phyloP scores from a whole-genome alignment of 64 coral and sea anemone genomes.

The Pachyseris speciosa region DNA sequence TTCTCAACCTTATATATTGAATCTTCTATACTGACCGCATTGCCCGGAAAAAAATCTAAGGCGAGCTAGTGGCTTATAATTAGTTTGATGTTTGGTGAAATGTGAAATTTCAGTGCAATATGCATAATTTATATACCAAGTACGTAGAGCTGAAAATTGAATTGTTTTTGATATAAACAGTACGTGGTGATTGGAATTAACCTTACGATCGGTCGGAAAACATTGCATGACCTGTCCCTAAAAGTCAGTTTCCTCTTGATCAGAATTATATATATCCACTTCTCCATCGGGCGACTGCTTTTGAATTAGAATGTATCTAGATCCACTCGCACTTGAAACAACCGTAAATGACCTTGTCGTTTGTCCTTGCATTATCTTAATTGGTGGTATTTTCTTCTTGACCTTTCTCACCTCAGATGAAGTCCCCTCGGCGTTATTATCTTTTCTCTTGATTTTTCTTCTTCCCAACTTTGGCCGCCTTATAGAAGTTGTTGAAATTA shows the following conservation, averaged over 20 bases:
- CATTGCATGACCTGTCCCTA: no score
- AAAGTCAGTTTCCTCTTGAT: background rate
- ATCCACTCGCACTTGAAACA: background rate
- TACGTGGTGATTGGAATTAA: no score
- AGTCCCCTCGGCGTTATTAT: background rate
- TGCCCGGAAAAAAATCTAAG: no score
- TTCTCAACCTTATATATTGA: no score
- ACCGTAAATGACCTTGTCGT: background rate
- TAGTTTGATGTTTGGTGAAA: no score
- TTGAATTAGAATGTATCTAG: background rate
- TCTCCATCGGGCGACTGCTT: background rate
- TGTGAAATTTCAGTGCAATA: no score
- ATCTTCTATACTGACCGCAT: no score
- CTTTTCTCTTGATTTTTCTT: slow-evolving; percentile 3
- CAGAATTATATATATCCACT: background rate
- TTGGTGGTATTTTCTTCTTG: background rate
- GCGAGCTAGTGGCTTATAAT: no score
- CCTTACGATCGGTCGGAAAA: no score
- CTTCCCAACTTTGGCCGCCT: background rate
- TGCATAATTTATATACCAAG: no score
- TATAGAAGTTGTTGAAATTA: background rate
- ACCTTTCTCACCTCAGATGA: background rate
- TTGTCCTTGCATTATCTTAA: background rate
- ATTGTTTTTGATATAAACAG: no score
- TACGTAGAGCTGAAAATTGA: no score